Evolutionary conservation across 2,113 vertebrate genomes (phyloP).

Genomic region (Craseonycteris thonglongyai): DNA sequence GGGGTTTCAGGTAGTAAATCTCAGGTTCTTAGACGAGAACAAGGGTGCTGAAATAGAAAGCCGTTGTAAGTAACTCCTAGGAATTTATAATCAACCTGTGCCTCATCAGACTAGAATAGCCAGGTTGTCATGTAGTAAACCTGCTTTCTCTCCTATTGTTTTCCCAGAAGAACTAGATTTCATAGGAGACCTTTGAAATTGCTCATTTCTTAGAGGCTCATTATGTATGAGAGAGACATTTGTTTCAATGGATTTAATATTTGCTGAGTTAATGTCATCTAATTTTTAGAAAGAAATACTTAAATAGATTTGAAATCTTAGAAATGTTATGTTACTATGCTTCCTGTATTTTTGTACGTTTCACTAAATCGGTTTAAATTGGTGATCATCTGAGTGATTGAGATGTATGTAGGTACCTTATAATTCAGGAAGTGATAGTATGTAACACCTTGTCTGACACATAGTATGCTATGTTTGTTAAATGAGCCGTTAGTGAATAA

Average conservation of each 20-base stretch:
- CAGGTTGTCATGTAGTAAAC: neutral
- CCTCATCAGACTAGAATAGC: neutral
- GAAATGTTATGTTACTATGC: neutral
- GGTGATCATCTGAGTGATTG: neutral
- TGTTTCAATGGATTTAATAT: neutral
- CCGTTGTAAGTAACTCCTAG: no score
- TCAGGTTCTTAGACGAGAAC: neutral
- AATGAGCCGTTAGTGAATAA: neutral
- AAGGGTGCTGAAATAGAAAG: neutral
- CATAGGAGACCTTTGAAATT: neutral
- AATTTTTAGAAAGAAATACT: neutral
- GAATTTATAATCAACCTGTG: accelerated
- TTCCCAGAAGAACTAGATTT: neutral
- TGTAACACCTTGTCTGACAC: neutral
- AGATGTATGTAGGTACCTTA: neutral
- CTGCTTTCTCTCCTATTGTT: neutral
- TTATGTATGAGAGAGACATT: neutral
- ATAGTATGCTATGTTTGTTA: neutral
- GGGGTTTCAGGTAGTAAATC: neutral
- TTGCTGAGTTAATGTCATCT: neutral
- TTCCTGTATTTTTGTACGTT: neutral
- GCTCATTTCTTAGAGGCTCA: neutral
- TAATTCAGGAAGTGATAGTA: neutral
- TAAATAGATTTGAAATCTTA: neutral
- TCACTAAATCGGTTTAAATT: neutral